phyloP scores from a whole-genome alignment of 2,888 invertebrate genomes.

The Melipona beecheii region DNA sequence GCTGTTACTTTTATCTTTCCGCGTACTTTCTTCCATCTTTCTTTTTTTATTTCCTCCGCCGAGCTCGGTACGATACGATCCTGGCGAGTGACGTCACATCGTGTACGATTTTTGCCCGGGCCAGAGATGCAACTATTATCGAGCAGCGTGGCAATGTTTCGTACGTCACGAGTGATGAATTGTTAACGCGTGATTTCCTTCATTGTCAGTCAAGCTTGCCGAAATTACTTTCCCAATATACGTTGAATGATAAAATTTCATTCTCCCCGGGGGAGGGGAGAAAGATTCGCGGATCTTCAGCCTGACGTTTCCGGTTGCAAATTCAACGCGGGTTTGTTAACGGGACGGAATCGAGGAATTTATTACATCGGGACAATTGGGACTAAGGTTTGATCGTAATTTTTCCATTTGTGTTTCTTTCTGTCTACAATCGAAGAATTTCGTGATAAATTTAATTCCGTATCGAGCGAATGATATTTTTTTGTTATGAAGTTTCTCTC shows the following conservation, averaged over 20 bases:
- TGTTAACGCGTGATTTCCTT: constrained; percentile 40
- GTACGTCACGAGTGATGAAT: constrained; percentile 24
- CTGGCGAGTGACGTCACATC: not conserved
- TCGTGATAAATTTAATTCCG: too few species aligned
- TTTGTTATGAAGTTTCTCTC: too few species aligned
- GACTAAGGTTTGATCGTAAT: too few species aligned
- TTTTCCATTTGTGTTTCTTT: too few species aligned
- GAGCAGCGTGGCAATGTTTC: constrained; percentile 14
- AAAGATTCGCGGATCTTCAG: not conserved
- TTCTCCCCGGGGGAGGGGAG: not conserved
- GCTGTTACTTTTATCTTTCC: not conserved
- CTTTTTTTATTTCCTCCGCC: not conserved
- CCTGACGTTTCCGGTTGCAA: not conserved
- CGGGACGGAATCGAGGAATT: not conserved
- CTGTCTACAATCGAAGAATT: too few species aligned
- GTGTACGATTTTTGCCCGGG: constrained; percentile 21
- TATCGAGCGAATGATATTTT: too few species aligned
- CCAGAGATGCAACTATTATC: constrained; percentile 35
- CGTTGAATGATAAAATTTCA: constrained; percentile 13
- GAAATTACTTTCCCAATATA: constrained; percentile 41
- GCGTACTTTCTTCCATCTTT: not conserved
- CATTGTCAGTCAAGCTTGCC: constrained; percentile 12
- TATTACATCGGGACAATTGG: not conserved
- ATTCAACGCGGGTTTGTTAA: not conserved
- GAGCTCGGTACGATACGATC: not conserved